Conservation (phyloP, 1,140 invertebrate genomes). For the Drosophila sechellia region DNA sequence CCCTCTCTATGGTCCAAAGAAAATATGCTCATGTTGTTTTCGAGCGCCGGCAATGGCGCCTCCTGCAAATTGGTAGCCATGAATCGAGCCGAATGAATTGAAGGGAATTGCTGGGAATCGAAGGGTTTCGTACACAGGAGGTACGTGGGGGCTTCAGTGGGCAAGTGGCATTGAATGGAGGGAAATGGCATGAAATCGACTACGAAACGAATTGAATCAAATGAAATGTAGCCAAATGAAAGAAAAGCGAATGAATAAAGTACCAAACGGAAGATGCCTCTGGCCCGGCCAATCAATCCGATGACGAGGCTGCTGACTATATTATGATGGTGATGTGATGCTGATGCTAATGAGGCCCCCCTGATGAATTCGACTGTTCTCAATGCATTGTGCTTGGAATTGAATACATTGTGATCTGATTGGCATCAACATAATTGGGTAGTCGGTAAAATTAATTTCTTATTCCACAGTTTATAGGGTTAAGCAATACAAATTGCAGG, state of each 20-base stretch:
- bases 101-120: conserved; percentile 15
- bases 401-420: conserved; percentile 52
- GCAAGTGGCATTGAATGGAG: conserved; percentile 39
- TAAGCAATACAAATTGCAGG: background rate
- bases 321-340: conserved; percentile 44
- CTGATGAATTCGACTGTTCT: conserved; percentile 45
- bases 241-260: conserved; percentile 16
- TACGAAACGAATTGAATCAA: conserved; percentile 59
- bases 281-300: conserved; percentile 45
- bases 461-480: background rate
- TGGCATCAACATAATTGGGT: conserved; percentile 56
- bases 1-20: conserved; percentile 30
- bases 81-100: conserved; percentile 58
- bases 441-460: background rate
- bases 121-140: background rate
- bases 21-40: conserved; percentile 73
- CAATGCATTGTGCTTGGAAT: conserved; percentile 61
- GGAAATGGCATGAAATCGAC: conserved; percentile 46
- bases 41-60: conserved; percentile 61
- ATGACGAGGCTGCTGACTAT: conserved; percentile 43
- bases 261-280: conserved; percentile 12
- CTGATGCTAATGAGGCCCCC: conserved; percentile 24
- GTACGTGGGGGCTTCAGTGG: background rate
- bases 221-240: conserved; percentile 44
- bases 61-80: conserved; percentile 77